phyloP scores from a whole-genome alignment of 2,888 invertebrate species.

The Agonopterix arenella region DNA sequence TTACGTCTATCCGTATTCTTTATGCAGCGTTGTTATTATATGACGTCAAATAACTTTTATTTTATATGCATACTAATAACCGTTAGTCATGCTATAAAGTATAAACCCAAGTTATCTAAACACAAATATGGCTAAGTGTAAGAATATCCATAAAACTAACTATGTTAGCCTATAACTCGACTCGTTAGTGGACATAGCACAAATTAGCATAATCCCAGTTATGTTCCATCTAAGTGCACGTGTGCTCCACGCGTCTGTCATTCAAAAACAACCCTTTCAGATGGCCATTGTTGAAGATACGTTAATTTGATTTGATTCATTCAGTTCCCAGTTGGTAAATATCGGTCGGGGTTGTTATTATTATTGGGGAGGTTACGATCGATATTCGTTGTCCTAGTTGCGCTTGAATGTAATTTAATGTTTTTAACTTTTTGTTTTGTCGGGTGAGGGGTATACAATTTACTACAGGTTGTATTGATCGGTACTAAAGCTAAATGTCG shows the following conservation, averaged over 20 bases:
- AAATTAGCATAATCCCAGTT: constrained; percentile 45
- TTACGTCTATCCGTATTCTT: too few species aligned
- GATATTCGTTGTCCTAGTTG: too few species aligned
- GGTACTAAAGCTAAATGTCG: too few species aligned
- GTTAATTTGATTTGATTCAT: constrained; percentile 39
- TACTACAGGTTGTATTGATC: too few species aligned
- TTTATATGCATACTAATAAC: too few species aligned
- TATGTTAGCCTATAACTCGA: not conserved
- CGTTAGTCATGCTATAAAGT: not conserved
- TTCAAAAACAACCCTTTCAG: constrained; percentile 41
- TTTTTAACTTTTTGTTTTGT: too few species aligned
- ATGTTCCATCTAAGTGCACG: constrained; percentile 21
- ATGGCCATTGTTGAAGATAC: constrained; percentile 26
- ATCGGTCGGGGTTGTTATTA: constrained; percentile 4
- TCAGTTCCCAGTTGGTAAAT: constrained; percentile 12
- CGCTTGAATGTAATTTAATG: too few species aligned
- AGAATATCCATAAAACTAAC: not conserved
- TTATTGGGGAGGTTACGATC: not conserved
- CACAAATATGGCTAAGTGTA: not conserved
- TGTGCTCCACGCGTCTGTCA: constrained; percentile 41
- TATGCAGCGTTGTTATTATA: too few species aligned
- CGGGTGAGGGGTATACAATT: too few species aligned
- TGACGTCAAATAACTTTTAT: too few species aligned
- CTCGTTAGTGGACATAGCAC: constrained; percentile 3
- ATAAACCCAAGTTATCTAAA: not conserved